A percentile compares a stretch with the other conserved stretches of the same genome.
These are phyloP conservation scores for Ormyrus nitidulus DNA, from an alignment of 2,888 invertebrate species.

Conservation along the genomic window DNA sequence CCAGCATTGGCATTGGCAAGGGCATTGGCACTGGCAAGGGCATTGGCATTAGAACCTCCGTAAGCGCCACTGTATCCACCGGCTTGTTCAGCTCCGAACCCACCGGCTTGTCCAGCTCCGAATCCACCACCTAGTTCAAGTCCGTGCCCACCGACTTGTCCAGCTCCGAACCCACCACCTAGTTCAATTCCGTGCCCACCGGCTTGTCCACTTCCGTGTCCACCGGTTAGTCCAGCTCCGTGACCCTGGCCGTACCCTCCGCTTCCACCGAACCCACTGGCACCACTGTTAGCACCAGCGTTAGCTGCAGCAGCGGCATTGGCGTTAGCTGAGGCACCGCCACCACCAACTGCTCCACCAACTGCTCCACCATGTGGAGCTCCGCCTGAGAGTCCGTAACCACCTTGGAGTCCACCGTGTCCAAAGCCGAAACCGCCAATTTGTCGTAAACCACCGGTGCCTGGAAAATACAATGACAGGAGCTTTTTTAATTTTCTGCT, in stretches of 20 bases:
- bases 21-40: background rate
- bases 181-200: background rate
- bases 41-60: conserved; percentile 6
- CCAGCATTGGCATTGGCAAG: conserved; percentile 26
- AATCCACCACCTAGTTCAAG: conserved; percentile 42
- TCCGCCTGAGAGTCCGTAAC: conserved; percentile 17
- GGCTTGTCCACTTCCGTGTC: background rate
- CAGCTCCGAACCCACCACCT: conserved; percentile 8
- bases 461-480: no score
- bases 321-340: conserved; percentile 29
- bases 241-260: conserved; percentile 43
- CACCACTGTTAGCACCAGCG: background rate
- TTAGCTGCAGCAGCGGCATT: conserved; percentile 20
- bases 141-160: conserved; percentile 27
- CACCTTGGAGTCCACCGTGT: conserved; percentile 1
- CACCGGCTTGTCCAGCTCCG: conserved; percentile 43
- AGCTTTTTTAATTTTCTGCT: no score
- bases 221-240: conserved; percentile 39
- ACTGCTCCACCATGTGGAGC: background rate
- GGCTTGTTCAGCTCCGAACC: conserved; percentile 28
- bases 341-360: conserved; percentile 10
- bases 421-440: conserved; percentile 8
- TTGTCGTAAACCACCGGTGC: background rate
- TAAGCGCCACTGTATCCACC: conserved; percentile 18
- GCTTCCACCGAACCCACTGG: background rate